Percentiles rank a stretch among this genome's conserved stretches.
phyloP scores from a whole-genome alignment of 2,113 vertebrate genomes.

The Pollachius pollachius region DNA sequence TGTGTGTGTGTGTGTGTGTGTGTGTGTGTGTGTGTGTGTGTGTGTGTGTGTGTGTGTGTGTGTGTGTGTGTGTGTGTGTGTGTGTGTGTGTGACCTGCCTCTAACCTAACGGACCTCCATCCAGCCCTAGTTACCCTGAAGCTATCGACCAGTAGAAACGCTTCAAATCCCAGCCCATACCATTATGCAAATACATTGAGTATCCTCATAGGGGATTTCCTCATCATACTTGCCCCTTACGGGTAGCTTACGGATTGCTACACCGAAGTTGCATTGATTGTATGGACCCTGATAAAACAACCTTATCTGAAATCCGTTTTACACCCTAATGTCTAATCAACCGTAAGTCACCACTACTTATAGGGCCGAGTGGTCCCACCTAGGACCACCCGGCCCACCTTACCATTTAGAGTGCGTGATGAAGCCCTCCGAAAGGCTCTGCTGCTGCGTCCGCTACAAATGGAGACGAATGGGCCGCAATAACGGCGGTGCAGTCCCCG shows the following conservation, averaged over 20 bases:
- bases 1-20: neutral
- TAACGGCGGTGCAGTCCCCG: slow-evolving; percentile 28
- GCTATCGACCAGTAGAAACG: too few relatives aligned
- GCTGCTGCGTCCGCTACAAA: slow-evolving; percentile 37
- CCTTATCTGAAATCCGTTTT: neutral
- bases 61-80: neutral
- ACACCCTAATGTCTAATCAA: too few relatives aligned
- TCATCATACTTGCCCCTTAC: too few relatives aligned
- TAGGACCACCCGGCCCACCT: slow-evolving; percentile 5
- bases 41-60: neutral
- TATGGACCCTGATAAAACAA: too few relatives aligned
- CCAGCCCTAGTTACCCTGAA: too few relatives aligned
- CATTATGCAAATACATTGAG: too few relatives aligned
- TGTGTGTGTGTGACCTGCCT: neutral
- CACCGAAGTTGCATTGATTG: too few relatives aligned
- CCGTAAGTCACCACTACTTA: too few relatives aligned
- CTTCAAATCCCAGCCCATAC: too few relatives aligned
- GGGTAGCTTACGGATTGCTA: too few relatives aligned
- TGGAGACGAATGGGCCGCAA: slow-evolving; percentile 47
- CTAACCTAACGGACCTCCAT: too few relatives aligned
- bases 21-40: neutral
- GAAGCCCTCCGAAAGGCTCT: slow-evolving; percentile 20
- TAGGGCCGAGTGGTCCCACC: neutral
- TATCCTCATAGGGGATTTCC: too few relatives aligned
- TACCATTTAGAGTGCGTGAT: slow-evolving; percentile 11